phyloP scores from a whole-genome alignment of 1,140 invertebrate genomes.

The Alviniconcha marisindica region DNA sequence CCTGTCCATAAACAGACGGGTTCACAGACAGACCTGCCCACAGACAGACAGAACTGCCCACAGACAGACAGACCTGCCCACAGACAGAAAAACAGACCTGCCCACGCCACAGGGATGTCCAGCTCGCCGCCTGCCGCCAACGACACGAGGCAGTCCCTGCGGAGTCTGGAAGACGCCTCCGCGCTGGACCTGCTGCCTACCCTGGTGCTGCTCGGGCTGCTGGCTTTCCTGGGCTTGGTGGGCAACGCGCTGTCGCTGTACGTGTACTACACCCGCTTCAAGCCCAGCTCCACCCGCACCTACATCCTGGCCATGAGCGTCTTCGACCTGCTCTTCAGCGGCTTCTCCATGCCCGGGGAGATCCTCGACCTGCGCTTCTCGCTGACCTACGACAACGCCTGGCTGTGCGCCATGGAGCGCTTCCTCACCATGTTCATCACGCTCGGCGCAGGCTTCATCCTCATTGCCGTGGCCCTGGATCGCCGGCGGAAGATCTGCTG shows the following conservation, averaged over 20 bases:
- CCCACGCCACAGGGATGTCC: neutral
- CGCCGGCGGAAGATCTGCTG: constrained; percentile 44
- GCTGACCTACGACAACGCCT: constrained; percentile 44
- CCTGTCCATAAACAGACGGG: neutral
- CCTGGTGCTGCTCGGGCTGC: constrained; percentile 46
- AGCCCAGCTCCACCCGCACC: constrained; percentile 55
- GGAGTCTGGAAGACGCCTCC: neutral
- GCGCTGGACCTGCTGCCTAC: constrained; percentile 40
- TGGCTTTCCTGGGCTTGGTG: constrained; percentile 59
- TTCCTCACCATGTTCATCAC: constrained; percentile 42
- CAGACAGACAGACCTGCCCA: neutral
- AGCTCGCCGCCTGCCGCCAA: neutral
- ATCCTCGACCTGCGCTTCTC: constrained; percentile 64
- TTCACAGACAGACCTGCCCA: neutral
- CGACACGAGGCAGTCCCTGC: neutral
- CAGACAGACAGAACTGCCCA: neutral
- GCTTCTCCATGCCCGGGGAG: constrained; percentile 66
- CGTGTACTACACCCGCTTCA: constrained; percentile 56
- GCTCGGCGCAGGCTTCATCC: constrained; percentile 37
- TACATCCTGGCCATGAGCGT: constrained; percentile 67
- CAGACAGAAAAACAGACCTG: neutral
- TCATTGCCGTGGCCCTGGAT: constrained; percentile 50
- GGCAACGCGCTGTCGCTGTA: constrained; percentile 61
- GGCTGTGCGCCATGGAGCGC: constrained; percentile 49
- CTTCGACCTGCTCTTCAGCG: constrained; percentile 62